Conservation (phyloP, 2,888 invertebrate species). For the Caenorhabditis plicata region DNA sequence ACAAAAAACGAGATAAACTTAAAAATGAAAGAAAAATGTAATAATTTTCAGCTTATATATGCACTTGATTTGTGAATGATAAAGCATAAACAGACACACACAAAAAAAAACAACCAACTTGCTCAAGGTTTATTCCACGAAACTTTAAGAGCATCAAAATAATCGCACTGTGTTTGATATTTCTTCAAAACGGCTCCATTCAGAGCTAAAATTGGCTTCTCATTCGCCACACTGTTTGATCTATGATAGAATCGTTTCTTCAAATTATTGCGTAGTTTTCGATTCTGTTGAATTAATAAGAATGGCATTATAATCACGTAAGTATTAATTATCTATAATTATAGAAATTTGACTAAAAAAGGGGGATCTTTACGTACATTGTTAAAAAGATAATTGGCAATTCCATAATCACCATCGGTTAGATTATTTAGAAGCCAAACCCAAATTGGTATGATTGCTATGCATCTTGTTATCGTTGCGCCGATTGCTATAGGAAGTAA, state of each 20-base stretch:
- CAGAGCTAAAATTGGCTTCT: slow-evolving; percentile 7
- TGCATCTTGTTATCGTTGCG: slow-evolving; percentile 8
- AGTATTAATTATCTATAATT: slow-evolving; percentile 19
- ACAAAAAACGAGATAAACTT: too few relatives aligned
- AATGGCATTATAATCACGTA: slow-evolving; percentile 20
- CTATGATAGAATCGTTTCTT: slow-evolving; percentile 1
- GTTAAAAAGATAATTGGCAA: slow-evolving; percentile 25
- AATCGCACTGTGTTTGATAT: slow-evolving; percentile 18
- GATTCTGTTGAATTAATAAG: slow-evolving; percentile 11
- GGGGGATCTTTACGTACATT: slow-evolving; percentile 6
- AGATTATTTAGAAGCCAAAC: slow-evolving; percentile 16
- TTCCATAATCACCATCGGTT: slow-evolving; percentile 20
- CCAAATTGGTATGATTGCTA: slow-evolving; percentile 23
- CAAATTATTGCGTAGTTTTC: slow-evolving; percentile 5
- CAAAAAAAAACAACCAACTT: not conserved
- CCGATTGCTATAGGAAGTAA: slow-evolving; percentile 17
- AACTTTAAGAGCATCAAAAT: slow-evolving; percentile 18
- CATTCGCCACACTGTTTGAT: not conserved
- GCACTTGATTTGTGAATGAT: too few relatives aligned
- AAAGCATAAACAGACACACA: not conserved
- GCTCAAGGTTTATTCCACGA: slow-evolving; percentile 8
- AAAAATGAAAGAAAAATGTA: too few relatives aligned
- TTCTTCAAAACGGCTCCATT: slow-evolving; percentile 18
- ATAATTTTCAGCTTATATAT: too few relatives aligned
- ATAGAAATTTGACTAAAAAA: not conserved